Evolutionary conservation across 37 sponge, comb jelly and placozoan genomes (phyloP).

Genomic region (Cladorhizidae sp.): DNA sequence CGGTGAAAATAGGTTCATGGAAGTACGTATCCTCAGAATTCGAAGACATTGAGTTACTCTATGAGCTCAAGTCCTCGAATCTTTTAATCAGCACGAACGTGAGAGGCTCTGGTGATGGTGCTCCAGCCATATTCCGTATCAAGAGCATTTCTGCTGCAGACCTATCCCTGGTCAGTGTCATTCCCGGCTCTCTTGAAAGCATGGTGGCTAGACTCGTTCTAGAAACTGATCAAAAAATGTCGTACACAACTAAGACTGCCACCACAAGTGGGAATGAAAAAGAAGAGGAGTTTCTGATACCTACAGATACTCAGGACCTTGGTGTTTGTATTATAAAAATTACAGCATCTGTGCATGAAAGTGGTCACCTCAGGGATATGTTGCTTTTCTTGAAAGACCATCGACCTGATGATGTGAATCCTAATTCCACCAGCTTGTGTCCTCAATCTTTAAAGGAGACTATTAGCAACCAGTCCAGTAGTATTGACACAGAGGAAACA

Average conservation of each 20-base stretch:
- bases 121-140: slow-evolving; percentile 33
- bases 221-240: slow-evolving; percentile 33
- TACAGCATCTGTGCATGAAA: slow-evolving; percentile 54
- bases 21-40: slow-evolving; percentile 22
- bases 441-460: not conserved
- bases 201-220: slow-evolving; percentile 49
- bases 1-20: slow-evolving; percentile 30
- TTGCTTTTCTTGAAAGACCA: slow-evolving; percentile 40
- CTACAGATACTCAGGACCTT: not conserved
- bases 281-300: not conserved
- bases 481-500: not conserved
- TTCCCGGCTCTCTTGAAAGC: slow-evolving; percentile 59
- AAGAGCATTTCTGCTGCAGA: slow-evolving; percentile 43
- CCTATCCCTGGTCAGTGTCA: slow-evolving; percentile 33
- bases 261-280: not conserved
- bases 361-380: slow-evolving; percentile 61
- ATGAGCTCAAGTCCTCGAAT: slow-evolving; percentile 50
- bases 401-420: slow-evolving; percentile 1
- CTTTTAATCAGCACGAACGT: slow-evolving; percentile 18
- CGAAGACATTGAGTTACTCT: slow-evolving; percentile 46
- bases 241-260: not conserved
- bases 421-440: not conserved
- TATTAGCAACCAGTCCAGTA: not conserved
- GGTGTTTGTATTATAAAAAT: slow-evolving; percentile 31
- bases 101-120: slow-evolving; percentile 9